Conservation (phyloP, 2,888 invertebrate species). For the Chesias legatella region DNA sequence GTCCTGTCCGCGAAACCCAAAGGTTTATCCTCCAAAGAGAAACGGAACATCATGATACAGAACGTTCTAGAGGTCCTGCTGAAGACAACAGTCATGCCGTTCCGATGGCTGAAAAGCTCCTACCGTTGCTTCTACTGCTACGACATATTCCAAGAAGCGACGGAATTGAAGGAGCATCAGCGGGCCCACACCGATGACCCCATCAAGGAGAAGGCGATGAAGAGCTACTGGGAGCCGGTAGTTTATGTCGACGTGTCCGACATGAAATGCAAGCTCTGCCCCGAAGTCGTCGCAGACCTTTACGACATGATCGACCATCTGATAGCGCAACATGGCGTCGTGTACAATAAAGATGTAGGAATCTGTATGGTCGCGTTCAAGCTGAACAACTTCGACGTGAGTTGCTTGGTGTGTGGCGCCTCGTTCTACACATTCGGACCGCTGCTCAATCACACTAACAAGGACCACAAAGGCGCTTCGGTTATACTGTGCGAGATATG, state of each 20-base stretch:
- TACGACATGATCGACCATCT: slow-evolving; percentile 66
- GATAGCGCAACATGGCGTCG: slow-evolving; percentile 47
- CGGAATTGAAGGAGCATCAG: slow-evolving; percentile 61
- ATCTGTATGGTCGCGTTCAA: slow-evolving; percentile 67
- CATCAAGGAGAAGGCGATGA: slow-evolving; percentile 59
- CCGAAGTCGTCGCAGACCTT: slow-evolving; percentile 49
- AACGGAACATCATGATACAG: slow-evolving; percentile 56
- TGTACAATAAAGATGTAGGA: slow-evolving; percentile 65
- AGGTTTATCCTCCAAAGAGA: slow-evolving; percentile 47
- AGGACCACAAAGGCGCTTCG: slow-evolving; percentile 66
- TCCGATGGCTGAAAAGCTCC: slow-evolving; percentile 69
- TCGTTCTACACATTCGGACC: slow-evolving; percentile 68
- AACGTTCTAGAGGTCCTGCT: slow-evolving; percentile 60
- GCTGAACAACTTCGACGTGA: slow-evolving; percentile 56
- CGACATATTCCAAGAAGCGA: slow-evolving; percentile 67
- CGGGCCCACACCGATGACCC: slow-evolving; percentile 46
- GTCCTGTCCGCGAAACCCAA: slow-evolving; percentile 21
- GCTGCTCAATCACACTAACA: slow-evolving; percentile 64
- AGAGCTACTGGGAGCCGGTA: slow-evolving; percentile 67
- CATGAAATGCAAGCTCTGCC: slow-evolving; percentile 57
- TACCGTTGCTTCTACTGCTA: slow-evolving; percentile 74
- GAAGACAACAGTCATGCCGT: slow-evolving; percentile 67
- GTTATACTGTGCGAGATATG: slow-evolving; percentile 67
- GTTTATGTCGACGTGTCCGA: slow-evolving; percentile 64
- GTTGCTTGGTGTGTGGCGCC: slow-evolving; percentile 59